These are phyloP conservation scores for Griposia aprilina DNA, from an alignment of 2,888 invertebrate species.

Conservation along the genomic window DNA sequence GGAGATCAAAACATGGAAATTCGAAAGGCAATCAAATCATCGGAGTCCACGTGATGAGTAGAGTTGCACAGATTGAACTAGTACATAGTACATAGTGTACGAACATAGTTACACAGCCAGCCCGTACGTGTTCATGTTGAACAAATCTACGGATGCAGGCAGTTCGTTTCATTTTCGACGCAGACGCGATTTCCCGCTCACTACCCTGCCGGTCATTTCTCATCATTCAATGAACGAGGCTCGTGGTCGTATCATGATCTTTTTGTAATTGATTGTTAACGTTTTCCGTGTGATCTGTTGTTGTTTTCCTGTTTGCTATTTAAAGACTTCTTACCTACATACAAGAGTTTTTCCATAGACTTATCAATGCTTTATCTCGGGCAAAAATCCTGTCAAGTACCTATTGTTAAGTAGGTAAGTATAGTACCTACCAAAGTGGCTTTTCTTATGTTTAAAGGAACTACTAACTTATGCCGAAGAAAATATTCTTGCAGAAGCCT, in stretches of 20 bases:
- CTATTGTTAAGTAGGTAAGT: neutral
- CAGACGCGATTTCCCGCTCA: conserved; percentile 49
- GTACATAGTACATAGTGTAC: conserved; percentile 12
- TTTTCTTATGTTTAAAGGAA: neutral
- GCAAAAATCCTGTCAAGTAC: neutral
- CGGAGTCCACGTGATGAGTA: conserved; percentile 42
- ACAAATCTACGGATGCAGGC: conserved; percentile 60
- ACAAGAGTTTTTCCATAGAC: neutral
- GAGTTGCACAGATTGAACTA: conserved; percentile 46
- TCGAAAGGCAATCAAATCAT: conserved; percentile 61
- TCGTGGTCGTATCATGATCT: conserved; percentile 29
- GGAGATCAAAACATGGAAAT: conserved; percentile 57
- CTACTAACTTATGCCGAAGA: neutral
- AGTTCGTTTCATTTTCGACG: conserved; percentile 61
- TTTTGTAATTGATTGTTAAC: conserved; percentile 42
- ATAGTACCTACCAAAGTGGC: neutral
- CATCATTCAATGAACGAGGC: conserved; percentile 52
- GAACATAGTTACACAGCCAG: conserved; percentile 17
- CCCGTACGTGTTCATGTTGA: conserved; percentile 59
- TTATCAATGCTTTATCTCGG: neutral
- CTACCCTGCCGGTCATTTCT: conserved; percentile 39
- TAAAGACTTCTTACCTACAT: neutral
- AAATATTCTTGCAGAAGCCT: neutral
- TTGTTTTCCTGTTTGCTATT: conserved; percentile 16
- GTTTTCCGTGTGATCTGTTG: neutral